These are phyloP conservation scores for Malurus alboscapulatus DNA, from an alignment of 2,113 vertebrate genomes.

Conservation along the genomic window DNA sequence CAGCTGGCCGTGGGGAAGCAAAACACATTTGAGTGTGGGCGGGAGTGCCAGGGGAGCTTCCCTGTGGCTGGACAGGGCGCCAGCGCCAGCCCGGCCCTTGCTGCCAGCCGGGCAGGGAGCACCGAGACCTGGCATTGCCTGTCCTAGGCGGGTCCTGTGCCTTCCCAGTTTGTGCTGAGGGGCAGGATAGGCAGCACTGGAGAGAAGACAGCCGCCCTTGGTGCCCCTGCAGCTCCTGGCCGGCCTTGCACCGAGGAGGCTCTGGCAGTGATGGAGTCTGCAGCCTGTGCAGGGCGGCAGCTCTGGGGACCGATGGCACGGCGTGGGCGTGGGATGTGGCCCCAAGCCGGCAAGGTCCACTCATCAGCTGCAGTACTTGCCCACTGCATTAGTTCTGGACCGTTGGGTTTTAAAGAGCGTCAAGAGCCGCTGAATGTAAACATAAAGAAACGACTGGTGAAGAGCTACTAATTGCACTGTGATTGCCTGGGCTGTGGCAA, in stretches of 20 bases:
- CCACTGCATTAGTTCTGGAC: not conserved
- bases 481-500: not conserved
- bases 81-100: fast-evolving
- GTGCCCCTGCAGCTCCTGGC: fast-evolving
- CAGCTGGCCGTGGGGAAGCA: fast-evolving
- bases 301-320: fast-evolving
- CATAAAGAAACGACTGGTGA: not conserved
- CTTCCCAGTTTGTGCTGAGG: fast-evolving
- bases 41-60: not conserved
- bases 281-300: fast-evolving
- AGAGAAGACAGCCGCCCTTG: fast-evolving
- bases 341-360: fast-evolving
- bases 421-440: not conserved
- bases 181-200: fast-evolving
- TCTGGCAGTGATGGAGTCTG: fast-evolving
- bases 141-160: fast-evolving
- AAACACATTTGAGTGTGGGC: fast-evolving
- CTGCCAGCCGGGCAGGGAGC: not conserved
- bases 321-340: fast-evolving
- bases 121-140: fast-evolving
- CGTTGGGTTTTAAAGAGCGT: not conserved
- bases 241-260: fast-evolving
- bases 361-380: fast-evolving
- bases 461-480: not conserved
- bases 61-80: not conserved